Percentiles rank a stretch among this genome's conserved stretches.
phyloP scores from a whole-genome alignment of 2,113 vertebrate species.

The Speoplatyrhinus poulsoni region DNA sequence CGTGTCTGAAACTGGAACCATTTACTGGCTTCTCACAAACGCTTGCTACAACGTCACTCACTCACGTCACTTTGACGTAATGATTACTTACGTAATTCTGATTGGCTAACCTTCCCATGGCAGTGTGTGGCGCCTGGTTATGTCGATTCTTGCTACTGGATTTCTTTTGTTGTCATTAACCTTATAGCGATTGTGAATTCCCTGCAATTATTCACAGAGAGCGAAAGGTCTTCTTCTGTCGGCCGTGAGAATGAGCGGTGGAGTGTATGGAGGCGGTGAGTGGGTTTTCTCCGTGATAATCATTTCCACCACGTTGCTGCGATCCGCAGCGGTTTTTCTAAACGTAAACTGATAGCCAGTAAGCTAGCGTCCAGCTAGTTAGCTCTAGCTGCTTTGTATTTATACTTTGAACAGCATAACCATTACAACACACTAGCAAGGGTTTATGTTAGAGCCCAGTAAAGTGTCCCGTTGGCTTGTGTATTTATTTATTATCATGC shows the following conservation, averaged over 20 bases:
- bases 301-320: slow-evolving; percentile 54
- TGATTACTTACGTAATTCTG: slow-evolving; percentile 1
- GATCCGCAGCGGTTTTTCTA: slow-evolving; percentile 20
- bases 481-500: background rate
- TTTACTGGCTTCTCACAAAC: background rate
- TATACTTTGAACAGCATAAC: background rate
- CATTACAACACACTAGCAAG: background rate
- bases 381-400: background rate
- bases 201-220: slow-evolving; percentile 4
- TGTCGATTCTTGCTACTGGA: slow-evolving; percentile 40
- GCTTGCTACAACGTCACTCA: slow-evolving; percentile 7
- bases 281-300: slow-evolving; percentile 29
- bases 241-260: slow-evolving; percentile 75
- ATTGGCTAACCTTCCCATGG: slow-evolving; percentile 47
- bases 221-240: slow-evolving; percentile 6
- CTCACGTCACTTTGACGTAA: slow-evolving; percentile 29
- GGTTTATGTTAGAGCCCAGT: background rate
- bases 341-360: slow-evolving; percentile 18
- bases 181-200: slow-evolving; percentile 31
- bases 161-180: slow-evolving; percentile 71
- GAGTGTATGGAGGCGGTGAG: slow-evolving; percentile 83
- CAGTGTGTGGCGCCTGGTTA: slow-evolving; percentile 46
- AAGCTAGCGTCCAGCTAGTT: slow-evolving; percentile 17
- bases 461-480: background rate
- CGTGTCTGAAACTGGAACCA: background rate